A percentile compares a stretch with the other conserved stretches of the same genome.
These are phyloP conservation scores for Polypterus bichir DNA, from an alignment of 2,113 vertebrate species.

Conservation along the genomic window DNA sequence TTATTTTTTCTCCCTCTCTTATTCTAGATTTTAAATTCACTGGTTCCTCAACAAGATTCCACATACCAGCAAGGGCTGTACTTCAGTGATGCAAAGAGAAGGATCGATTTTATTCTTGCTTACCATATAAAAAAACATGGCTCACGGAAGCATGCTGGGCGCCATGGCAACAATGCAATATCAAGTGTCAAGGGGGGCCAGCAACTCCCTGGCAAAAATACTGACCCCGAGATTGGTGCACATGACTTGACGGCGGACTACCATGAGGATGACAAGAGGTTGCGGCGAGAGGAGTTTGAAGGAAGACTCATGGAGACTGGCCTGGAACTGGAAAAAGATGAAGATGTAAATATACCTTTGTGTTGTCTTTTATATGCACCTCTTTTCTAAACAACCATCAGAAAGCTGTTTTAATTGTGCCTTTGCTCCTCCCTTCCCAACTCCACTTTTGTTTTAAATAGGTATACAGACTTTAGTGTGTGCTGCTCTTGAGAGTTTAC, in stretches of 20 bases:
- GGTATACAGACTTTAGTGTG: no score
- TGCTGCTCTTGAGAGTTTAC: no score
- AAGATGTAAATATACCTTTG: constrained; percentile 52
- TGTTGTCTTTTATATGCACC: not conserved
- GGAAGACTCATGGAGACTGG: constrained; percentile 76
- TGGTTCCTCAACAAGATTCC: constrained; percentile 46
- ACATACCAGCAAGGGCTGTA: constrained; percentile 56
- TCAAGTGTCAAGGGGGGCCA: constrained; percentile 41
- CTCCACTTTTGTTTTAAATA: no score
- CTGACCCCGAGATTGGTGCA: constrained; percentile 45
- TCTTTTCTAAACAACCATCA: not conserved
- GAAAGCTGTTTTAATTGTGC: no score
- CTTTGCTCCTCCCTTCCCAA: no score
- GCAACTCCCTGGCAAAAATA: constrained; percentile 37
- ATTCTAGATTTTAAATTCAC: constrained; percentile 57
- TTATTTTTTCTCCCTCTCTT: constrained; percentile 1
- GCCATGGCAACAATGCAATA: constrained; percentile 38
- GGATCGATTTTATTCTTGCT: constrained; percentile 81
- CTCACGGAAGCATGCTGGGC: constrained; percentile 27
- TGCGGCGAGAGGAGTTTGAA: constrained; percentile 75
- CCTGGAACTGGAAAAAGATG: constrained; percentile 80
- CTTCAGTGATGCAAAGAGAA: constrained; percentile 71
- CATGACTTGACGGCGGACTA: constrained; percentile 48
- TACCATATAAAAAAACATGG: constrained; percentile 71
- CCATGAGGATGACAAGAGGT: constrained; percentile 71